phyloP scores from a whole-genome alignment of 2,113 vertebrate species.

The Pedionomus torquatus region DNA sequence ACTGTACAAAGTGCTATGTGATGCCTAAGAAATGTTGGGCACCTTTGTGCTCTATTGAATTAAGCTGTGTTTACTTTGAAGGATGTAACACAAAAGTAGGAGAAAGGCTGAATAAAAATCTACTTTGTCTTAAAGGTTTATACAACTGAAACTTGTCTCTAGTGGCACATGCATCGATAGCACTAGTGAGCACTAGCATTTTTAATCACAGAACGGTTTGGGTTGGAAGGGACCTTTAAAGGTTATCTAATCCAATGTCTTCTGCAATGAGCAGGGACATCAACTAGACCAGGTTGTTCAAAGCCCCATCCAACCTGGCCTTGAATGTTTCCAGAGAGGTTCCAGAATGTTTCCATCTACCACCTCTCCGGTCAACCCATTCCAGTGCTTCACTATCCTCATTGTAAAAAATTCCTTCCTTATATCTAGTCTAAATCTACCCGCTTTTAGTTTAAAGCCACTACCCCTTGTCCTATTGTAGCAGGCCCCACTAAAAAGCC shows the following conservation, averaged over 20 bases:
- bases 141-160: rapidly evolving
- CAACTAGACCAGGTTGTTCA: background rate
- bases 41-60: background rate
- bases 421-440: background rate
- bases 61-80: background rate
- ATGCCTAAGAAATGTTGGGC: rapidly evolving
- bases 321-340: background rate
- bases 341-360: too few species aligned
- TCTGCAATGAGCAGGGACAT: background rate
- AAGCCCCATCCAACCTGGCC: background rate
- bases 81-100: background rate
- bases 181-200: too few species aligned
- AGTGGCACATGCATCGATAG: rapidly evolving
- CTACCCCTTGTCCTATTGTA: background rate
- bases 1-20: rapidly evolving
- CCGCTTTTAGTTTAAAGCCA: background rate
- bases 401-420: background rate
- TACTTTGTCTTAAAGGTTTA: background rate
- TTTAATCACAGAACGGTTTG: background rate
- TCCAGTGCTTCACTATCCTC: background rate
- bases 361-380: background rate
- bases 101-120: background rate
- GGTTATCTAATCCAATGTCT: background rate
- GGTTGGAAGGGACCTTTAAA: background rate
- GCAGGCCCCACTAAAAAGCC: background rate